Base-by-base conservation (phyloP, 2,113 vertebrate genomes). In the Sphaerodactylus townsendi region DNA sequence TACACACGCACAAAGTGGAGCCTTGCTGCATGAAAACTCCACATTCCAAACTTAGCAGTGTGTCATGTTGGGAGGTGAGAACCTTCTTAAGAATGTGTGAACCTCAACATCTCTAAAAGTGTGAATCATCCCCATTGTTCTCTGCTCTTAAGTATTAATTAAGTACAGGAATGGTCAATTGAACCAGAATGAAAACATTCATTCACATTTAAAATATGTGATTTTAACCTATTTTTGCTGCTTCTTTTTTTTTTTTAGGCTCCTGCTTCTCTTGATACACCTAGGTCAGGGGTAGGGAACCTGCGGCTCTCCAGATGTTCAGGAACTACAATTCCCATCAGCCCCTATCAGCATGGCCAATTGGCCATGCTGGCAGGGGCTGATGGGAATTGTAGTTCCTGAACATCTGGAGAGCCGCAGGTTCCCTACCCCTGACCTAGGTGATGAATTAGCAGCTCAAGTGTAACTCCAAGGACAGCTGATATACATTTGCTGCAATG, bases 21-120 rank as follows among this genome's bases (percentile, higher is more conserved):
- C 37, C n/a, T 68, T 81, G 44, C 39, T 76, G 83, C 81, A 88
- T 23, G 81, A 92, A 89, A 77, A 77, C n/a, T 65, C 80, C 7
- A 28, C 69, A 66, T 30, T 25, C 37, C 82, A 15, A 25, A 88
- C 33, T 50, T 83, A 85, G 56, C 78, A 85, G 87, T 81, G 25
- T 68, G 74, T 85, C 64, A 17, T 30, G 25, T 46, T 76, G 64
- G 86, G 88, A 48, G 44, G 0, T 76, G 21, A 64, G 65, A 86
- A 84, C 69, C 87, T 86, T 59, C 86, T 88, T 66, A 85, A 78
- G 72, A 87, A 85, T 77, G 41, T 73, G 28, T 82, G 79, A 82
- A 77, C 30, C 77, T 86, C 81, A 80, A 53, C 69, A 89, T 83
- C 65, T 88, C 88, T 71, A 82, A 82, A 87, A 85, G 71, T 39